Percentiles rank a stretch among this genome's conserved stretches.
phyloP scores from a whole-genome alignment of 2,888 invertebrate genomes.

The Lepeophtheirus nordmannii region DNA sequence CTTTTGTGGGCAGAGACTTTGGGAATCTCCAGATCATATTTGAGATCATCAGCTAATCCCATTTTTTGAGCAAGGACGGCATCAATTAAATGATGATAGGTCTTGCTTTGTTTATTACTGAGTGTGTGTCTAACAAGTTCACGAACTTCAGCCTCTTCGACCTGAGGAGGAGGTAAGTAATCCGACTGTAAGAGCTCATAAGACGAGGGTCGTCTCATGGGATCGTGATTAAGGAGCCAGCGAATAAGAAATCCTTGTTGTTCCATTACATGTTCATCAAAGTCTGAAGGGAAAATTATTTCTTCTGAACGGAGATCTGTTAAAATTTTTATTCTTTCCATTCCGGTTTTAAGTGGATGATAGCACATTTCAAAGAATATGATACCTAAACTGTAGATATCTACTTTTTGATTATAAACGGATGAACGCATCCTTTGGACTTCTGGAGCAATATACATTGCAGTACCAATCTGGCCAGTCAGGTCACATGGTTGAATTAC shows the following conservation, averaged over 20 bases:
- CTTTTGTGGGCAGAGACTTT: background rate
- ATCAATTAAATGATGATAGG: slow-evolving; percentile 53
- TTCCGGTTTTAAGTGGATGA: slow-evolving; percentile 61
- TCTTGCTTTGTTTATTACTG: slow-evolving; percentile 59
- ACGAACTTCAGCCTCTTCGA: slow-evolving; percentile 70
- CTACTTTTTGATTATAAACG: slow-evolving; percentile 53
- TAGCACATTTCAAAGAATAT: slow-evolving; percentile 93
- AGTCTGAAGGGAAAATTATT: slow-evolving; percentile 53
- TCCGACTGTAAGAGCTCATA: slow-evolving; percentile 65
- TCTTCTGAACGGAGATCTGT: slow-evolving; percentile 51
- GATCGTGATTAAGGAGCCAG: slow-evolving; percentile 75
- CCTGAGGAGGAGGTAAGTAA: slow-evolving; percentile 62
- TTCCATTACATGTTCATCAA: slow-evolving; percentile 42
- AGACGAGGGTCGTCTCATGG: slow-evolving; percentile 63
- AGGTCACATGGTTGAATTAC: background rate
- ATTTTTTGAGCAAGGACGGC: slow-evolving; percentile 40
- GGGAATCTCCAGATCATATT: slow-evolving; percentile 11
- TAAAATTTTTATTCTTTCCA: slow-evolving; percentile 71
- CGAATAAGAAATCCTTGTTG: slow-evolving; percentile 47
- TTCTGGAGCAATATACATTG: slow-evolving; percentile 88
- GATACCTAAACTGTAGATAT: slow-evolving; percentile 70
- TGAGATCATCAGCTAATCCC: slow-evolving; percentile 6
- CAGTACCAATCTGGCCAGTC: slow-evolving; percentile 55
- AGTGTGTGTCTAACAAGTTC: slow-evolving; percentile 67
- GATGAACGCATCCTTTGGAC: slow-evolving; percentile 51